Percentiles rank a stretch among this genome's conserved stretches.
Conservation (phyloP, 2,113 vertebrate genomes). For the Plectropomus leopardus region DNA sequence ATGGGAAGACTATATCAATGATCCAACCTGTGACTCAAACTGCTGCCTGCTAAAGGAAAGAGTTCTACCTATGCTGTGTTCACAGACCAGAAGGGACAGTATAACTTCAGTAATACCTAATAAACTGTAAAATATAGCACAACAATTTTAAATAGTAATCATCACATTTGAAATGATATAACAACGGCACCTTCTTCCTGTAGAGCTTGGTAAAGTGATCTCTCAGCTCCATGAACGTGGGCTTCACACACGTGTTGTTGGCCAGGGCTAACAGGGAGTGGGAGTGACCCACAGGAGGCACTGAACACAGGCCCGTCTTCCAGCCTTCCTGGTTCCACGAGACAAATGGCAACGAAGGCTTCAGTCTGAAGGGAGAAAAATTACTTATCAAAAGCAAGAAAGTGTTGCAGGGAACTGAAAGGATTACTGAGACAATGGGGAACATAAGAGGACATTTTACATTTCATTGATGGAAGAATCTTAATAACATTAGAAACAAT, state of each 20-base stretch:
- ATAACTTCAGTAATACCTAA: background rate
- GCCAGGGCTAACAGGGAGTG: conserved; percentile 93
- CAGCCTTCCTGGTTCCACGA: conserved; percentile 98
- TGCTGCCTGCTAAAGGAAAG: too few relatives aligned
- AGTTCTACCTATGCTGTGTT: too few relatives aligned
- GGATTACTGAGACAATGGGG: too few relatives aligned
- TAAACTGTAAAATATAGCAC: too few relatives aligned
- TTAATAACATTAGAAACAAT: background rate
- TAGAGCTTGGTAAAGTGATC: conserved; percentile 92
- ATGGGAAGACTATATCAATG: too few relatives aligned
- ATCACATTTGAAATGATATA: background rate
- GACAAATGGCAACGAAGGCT: conserved; percentile 91
- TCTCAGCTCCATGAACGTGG: conserved; percentile 90
- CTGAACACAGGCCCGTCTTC: conserved; percentile 96
- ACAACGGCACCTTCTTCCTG: conserved; percentile 95
- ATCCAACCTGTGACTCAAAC: too few relatives aligned
- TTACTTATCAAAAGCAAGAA: background rate
- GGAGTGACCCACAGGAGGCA: conserved; percentile 93
- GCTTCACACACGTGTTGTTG: conserved; percentile 95
- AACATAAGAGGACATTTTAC: background rate
- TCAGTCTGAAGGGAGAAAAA: conserved; percentile 85
- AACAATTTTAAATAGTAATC: background rate
- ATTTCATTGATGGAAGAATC: background rate
- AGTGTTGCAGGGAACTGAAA: background rate
- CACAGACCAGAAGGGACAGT: too few relatives aligned